Conservation (phyloP, 2,888 invertebrate genomes). For the Drosophila kanekoi region DNA sequence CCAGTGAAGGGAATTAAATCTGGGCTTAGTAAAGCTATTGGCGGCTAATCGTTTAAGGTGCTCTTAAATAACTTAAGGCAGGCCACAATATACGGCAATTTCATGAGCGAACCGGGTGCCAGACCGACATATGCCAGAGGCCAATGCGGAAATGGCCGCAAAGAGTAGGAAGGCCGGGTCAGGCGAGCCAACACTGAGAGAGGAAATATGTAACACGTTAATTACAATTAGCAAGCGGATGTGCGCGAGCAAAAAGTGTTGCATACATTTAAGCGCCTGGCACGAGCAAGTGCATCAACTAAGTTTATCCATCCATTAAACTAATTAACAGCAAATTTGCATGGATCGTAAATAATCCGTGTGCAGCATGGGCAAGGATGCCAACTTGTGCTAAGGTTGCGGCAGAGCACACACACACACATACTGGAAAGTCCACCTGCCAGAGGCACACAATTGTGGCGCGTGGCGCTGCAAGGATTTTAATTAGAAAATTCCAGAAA, state of each 20-base stretch:
- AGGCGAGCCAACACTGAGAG: slow-evolving; percentile 18
- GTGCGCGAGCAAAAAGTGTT: slow-evolving; percentile 54
- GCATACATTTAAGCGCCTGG: slow-evolving; percentile 54
- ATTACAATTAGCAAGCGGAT: slow-evolving; percentile 77
- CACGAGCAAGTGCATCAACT: slow-evolving; percentile 71
- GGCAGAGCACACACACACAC: slow-evolving; percentile 38
- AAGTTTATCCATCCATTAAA: slow-evolving; percentile 82
- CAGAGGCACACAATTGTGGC: slow-evolving; percentile 61
- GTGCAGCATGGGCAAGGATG: slow-evolving; percentile 42
- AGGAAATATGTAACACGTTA: slow-evolving; percentile 75
- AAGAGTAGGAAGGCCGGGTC: slow-evolving; percentile 5
- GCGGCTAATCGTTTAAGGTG: too few relatives aligned
- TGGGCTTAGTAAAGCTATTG: too few relatives aligned
- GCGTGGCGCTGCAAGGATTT: slow-evolving; percentile 66
- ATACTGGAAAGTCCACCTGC: slow-evolving; percentile 46
- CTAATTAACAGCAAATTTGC: slow-evolving; percentile 83
- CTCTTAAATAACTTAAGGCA: too few relatives aligned
- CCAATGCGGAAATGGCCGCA: slow-evolving; percentile 43
- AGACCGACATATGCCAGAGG: slow-evolving; percentile 37
- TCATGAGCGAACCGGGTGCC: slow-evolving; percentile 20
- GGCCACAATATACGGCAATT: background rate
- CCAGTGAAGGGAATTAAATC: too few relatives aligned
- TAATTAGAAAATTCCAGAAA: slow-evolving; percentile 79
- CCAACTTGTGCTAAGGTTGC: slow-evolving; percentile 45
- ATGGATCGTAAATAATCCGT: slow-evolving; percentile 81